These are phyloP conservation scores for Schizothorax lantsangensis DNA, from an alignment of 2,797 vertebrate genomes.

Conservation along the genomic window DNA sequence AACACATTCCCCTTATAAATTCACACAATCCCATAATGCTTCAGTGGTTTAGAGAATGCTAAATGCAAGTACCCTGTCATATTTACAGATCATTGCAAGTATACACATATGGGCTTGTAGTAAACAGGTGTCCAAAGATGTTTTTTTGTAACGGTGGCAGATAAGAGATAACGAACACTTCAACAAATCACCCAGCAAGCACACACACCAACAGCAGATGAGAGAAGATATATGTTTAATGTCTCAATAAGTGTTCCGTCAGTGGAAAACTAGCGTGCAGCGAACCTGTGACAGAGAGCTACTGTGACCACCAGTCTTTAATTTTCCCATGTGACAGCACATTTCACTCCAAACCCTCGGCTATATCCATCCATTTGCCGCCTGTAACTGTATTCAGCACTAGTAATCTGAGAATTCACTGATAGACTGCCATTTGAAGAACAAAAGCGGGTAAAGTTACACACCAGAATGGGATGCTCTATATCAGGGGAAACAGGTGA, in stretches of 20 bases:
- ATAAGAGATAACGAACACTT: slow-evolving; percentile 13
- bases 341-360: background rate
- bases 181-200: background rate
- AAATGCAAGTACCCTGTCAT: slow-evolving; percentile 1
- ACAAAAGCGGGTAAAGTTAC: slow-evolving; percentile 37
- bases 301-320: background rate
- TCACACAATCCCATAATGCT: slow-evolving; percentile 28
- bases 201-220: slow-evolving; percentile 14
- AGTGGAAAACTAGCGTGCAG: slow-evolving; percentile 19
- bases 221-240: background rate
- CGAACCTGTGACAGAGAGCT: background rate
- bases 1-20: background rate
- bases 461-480: slow-evolving; percentile 4
- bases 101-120: slow-evolving; percentile 6
- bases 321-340: slow-evolving; percentile 26
- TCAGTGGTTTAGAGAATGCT: background rate
- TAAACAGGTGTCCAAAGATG: slow-evolving; percentile 30
- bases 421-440: background rate
- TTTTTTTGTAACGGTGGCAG: slow-evolving; percentile 2
- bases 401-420: slow-evolving; percentile 21
- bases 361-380: background rate
- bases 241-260: background rate
- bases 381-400: background rate
- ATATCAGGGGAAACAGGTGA: slow-evolving; percentile 37
- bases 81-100: background rate